Evolutionary conservation across 2,797 vertebrate genomes (phyloP).

Genomic region (Saxicola maurus): DNA sequence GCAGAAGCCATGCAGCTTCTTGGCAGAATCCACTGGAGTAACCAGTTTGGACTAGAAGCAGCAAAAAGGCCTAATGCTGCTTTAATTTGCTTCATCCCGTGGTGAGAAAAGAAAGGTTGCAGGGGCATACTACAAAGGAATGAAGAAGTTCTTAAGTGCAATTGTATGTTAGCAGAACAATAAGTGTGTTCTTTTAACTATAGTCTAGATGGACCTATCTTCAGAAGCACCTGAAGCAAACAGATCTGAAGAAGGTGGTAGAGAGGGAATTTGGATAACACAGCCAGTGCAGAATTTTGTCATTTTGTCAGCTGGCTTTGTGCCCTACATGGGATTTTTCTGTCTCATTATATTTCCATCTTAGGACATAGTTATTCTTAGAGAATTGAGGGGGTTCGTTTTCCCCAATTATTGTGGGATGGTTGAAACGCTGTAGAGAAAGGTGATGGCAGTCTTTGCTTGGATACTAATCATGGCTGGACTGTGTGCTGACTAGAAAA

Average conservation of each 20-base stretch:
- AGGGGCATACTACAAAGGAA: background rate
- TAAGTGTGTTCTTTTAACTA: background rate
- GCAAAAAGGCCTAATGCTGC: background rate
- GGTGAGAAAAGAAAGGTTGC: background rate
- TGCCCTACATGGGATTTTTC: background rate
- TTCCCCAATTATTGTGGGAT: background rate
- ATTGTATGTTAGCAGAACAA: background rate
- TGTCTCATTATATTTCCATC: background rate
- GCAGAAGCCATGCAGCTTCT: background rate
- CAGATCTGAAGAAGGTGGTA: background rate
- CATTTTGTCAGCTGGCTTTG: background rate
- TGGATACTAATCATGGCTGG: background rate
- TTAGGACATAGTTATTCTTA: background rate
- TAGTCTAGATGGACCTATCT: background rate
- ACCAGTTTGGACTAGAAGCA: background rate
- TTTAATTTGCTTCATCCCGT: background rate
- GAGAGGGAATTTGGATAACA: background rate
- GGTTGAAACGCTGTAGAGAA: background rate
- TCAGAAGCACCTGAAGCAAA: background rate
- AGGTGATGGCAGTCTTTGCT: background rate
- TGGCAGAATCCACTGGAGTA: background rate
- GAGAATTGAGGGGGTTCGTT: background rate
- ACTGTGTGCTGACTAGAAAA: background rate
- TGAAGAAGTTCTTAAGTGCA: background rate
- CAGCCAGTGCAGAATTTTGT: background rate